Base-by-base conservation (phyloP, 2,888 invertebrate species). In the Heliconius charithonia region DNA sequence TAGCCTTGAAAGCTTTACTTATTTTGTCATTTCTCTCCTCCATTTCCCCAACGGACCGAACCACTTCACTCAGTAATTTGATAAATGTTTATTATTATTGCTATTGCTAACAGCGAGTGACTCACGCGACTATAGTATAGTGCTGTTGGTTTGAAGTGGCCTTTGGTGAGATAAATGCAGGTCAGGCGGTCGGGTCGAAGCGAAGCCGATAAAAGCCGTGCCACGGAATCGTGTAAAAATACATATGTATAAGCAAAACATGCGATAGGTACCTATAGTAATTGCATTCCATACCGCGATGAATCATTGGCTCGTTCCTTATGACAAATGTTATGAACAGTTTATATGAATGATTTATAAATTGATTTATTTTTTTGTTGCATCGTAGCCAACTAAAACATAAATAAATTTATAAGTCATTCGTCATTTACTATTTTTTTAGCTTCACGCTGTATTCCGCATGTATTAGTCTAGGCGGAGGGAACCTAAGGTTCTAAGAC, bases 1-100 rank as follows among this genome's bases (percentile, higher is more conserved):
- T 90, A 93, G 87, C 87, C 90, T 89, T 92, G 91, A 93, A 93
- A 94, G 93, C 91, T 93, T 90, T 92, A 93, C 93, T 92, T 92
- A 90, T 91, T 90, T 91, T 92, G 93, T 93, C 92, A 92, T 93
- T 92, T 89, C 84, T 86, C 87, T 89, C 85, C 85, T 83, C 85
- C 85, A 84, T 83, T 83, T 78, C 80, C 84, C 85, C 88, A 88
- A 88, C 88, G 88, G 85, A 83, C 85, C 82, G 84, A 85, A 87
- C 85, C 85, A 83, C 84, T 86, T 85, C 80, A 85, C 82, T 80
- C 81, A 80, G 83, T 85, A 85, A 85, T 91, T 91, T 90, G 92
- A 93, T 93, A 92, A 92, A 91, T 90, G 81, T 90, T 90, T 93
- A 92, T 92, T 92, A 91, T 91, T 92, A 92, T 92, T 92, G 90